Evolutionary conservation across 2,888 invertebrate genomes (phyloP).

Genomic region (Molanna angustata): DNA sequence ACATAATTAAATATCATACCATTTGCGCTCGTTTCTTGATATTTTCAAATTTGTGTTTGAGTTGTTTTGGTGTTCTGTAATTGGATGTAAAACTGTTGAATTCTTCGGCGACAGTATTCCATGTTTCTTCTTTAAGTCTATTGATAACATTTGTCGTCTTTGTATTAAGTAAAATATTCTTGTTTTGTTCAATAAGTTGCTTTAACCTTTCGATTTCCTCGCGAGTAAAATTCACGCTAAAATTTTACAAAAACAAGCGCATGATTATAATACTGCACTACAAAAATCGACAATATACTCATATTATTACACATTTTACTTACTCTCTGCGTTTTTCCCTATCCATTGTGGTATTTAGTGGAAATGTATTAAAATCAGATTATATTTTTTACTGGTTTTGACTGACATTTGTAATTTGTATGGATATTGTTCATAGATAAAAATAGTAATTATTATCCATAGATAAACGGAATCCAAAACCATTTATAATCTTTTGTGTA

Average conservation of each 20-base stretch:
- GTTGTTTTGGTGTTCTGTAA: conserved; percentile 23
- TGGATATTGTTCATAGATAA: too few species aligned
- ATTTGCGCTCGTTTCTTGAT: conserved; percentile 20
- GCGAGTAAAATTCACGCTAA: conserved; percentile 12
- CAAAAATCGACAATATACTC: neutral
- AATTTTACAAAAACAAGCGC: neutral
- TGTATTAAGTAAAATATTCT: conserved; percentile 11
- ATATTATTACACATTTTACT: neutral
- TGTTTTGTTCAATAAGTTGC: conserved; percentile 14
- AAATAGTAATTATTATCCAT: too few species aligned
- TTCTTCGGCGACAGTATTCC: conserved; percentile 20
- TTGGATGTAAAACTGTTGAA: conserved; percentile 19
- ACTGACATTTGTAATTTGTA: too few species aligned
- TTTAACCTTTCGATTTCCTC: conserved; percentile 16
- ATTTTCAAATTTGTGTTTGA: conserved; percentile 27
- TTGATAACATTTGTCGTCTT: conserved; percentile 8
- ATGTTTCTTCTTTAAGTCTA: conserved; percentile 21
- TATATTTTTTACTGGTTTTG: too few species aligned
- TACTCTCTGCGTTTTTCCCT: neutral
- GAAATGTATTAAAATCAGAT: too few species aligned
- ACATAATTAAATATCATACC: too few species aligned
- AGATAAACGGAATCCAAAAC: too few species aligned
- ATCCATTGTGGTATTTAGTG: too few species aligned
- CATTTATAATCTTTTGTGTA: too few species aligned
- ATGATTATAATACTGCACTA: neutral